Evolutionary conservation across 30 jellyfish, hydroid and myxozoan species (phyloP).

Genomic region (Turritopsis rubra): DNA sequence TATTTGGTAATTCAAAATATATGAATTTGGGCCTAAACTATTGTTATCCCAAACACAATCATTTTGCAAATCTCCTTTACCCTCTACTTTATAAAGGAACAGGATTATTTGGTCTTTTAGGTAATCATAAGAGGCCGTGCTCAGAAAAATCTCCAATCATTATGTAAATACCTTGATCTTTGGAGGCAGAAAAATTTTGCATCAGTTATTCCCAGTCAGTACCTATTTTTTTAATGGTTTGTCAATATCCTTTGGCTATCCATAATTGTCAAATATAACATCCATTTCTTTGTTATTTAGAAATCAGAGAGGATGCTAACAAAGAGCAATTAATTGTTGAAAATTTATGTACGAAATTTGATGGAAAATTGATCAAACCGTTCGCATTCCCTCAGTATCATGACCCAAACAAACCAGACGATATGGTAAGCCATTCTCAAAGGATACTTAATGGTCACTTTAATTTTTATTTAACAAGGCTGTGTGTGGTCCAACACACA

Average conservation of each 20-base stretch:
- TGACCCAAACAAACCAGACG: constrained; percentile 48
- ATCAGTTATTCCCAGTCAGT: constrained; percentile 40
- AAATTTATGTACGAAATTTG: constrained; percentile 33
- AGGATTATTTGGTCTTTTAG: too few relatives aligned
- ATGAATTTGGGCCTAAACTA: too few relatives aligned
- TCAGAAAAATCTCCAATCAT: constrained; percentile 23
- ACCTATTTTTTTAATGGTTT: background rate
- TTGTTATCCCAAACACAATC: too few relatives aligned
- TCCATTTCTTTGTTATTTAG: constrained; percentile 17
- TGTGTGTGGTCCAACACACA: too few relatives aligned
- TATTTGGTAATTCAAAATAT: too few relatives aligned
- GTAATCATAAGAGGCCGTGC: constrained; percentile 53
- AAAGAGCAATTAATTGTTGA: constrained; percentile 46
- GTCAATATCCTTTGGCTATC: background rate
- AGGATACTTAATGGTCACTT: background rate
- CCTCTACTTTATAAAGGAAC: too few relatives aligned
- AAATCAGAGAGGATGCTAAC: constrained; percentile 47
- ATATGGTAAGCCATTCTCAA: constrained; percentile 33
- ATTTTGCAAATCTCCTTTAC: too few relatives aligned
- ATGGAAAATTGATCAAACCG: constrained; percentile 22
- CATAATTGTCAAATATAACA: background rate
- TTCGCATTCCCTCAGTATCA: constrained; percentile 55
- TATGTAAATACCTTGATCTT: constrained; percentile 25
- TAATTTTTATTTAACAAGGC: too few relatives aligned
- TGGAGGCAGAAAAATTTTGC: constrained; percentile 59